These are phyloP conservation scores for Agrochola lota DNA, from an alignment of 2,888 invertebrate genomes.

Conservation along the genomic window DNA sequence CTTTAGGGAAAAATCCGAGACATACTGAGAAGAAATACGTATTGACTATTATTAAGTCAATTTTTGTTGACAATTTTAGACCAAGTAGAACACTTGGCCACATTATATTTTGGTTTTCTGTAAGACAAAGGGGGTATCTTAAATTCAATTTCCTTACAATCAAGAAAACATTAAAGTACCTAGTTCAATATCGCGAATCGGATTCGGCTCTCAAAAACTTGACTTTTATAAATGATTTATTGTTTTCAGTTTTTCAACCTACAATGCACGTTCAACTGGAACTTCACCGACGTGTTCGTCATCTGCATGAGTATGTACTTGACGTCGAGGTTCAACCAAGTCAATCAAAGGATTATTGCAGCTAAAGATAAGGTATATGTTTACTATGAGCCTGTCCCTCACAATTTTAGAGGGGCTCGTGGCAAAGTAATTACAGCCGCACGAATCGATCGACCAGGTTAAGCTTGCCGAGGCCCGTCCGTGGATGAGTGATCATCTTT, in stretches of 20 bases:
- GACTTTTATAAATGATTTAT: background rate
- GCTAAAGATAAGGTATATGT: conserved; percentile 76
- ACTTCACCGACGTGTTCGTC: too few species aligned
- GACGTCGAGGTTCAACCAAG: conserved; percentile 91
- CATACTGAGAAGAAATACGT: too few species aligned
- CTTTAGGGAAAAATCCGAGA: too few species aligned
- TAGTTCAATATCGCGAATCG: too few species aligned
- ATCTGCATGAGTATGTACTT: conserved; percentile 92
- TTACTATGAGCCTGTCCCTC: too few species aligned
- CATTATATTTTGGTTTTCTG: background rate
- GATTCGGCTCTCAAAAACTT: background rate
- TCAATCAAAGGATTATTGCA: conserved; percentile 83
- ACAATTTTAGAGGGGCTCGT: too few species aligned
- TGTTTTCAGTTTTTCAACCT: conserved; percentile 87
- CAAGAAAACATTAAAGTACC: too few species aligned
- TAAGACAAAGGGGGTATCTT: background rate
- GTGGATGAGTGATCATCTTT: too few species aligned
- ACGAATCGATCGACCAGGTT: background rate
- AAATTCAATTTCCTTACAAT: too few species aligned
- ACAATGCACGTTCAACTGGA: conserved; percentile 92
- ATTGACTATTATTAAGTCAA: too few species aligned
- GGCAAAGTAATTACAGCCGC: too few species aligned
- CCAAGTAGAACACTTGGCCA: too few species aligned
- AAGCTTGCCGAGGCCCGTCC: background rate
- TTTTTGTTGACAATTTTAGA: background rate